A percentile compares a stretch with the other conserved stretches of the same genome.
phyloP scores from a whole-genome alignment of 1,140 invertebrate species.

The Nylanderia fulva region DNA sequence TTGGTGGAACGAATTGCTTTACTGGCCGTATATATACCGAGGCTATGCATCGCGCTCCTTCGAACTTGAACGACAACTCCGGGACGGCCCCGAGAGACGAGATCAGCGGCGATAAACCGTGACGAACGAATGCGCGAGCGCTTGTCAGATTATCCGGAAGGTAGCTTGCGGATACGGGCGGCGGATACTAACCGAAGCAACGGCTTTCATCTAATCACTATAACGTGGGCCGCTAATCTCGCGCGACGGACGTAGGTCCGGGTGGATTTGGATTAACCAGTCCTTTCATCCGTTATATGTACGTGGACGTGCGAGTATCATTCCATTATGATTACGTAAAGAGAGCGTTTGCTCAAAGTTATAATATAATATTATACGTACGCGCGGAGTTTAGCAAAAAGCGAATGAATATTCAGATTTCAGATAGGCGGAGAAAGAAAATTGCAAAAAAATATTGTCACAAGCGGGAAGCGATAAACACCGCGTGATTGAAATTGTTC shows the following conservation, averaged over 20 bases:
- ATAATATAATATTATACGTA: background rate
- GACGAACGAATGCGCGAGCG: slow-evolving; percentile 62
- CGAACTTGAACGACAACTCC: slow-evolving; percentile 62
- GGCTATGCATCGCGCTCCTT: slow-evolving; percentile 47
- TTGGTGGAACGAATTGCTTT: slow-evolving; percentile 67
- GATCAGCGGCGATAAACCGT: slow-evolving; percentile 55
- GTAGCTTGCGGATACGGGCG: slow-evolving; percentile 55
- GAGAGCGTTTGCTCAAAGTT: slow-evolving; percentile 1
- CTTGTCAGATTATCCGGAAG: slow-evolving; percentile 68
- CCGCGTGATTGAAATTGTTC: slow-evolving; percentile 48
- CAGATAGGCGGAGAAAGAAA: slow-evolving; percentile 17
- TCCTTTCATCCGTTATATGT: background rate
- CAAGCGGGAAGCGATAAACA: slow-evolving; percentile 37
- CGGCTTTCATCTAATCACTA: slow-evolving; percentile 50
- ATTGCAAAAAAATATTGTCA: slow-evolving; percentile 23
- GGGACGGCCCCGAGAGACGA: slow-evolving; percentile 60
- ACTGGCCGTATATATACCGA: slow-evolving; percentile 19
- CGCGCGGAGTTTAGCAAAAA: slow-evolving; percentile 17
- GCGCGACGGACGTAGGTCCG: slow-evolving; percentile 40
- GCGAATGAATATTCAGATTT: slow-evolving; percentile 9
- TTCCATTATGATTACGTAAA: background rate
- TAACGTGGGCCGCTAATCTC: slow-evolving; percentile 58
- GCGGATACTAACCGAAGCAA: slow-evolving; percentile 48
- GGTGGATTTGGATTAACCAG: slow-evolving; percentile 44
- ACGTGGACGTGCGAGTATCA: background rate